Evolutionary conservation across 2,113 vertebrate species (phyloP), one percentile per base, ranked within the genome.

Genomic region (Melanerpes aurifrons): DNA sequence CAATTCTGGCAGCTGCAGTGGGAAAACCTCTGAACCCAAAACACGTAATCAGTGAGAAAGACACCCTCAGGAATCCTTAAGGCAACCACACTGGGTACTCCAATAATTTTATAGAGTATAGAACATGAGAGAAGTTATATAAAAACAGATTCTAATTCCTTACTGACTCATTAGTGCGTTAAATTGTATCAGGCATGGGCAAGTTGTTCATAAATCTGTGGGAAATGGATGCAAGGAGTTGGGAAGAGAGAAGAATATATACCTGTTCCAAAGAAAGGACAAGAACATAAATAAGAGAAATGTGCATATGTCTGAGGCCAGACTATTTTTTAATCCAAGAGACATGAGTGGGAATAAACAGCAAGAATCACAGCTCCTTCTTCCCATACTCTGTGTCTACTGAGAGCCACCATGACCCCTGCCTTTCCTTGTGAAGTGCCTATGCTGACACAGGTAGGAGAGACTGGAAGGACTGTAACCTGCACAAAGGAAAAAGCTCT

Each of bases 21-120:
- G 67, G 86, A 95, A 94, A 92, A 61, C 22, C 45, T 31, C 24
- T 17, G 17, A 95, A 87, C 28, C 18, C 31, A 90, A 86, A 90
- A 45, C 1, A 1, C 14, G 35, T 47, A 80, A 70, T 68, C 67
- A 71, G 57, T 35, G 53, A 82, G 78, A 87, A 94, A 94, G 47
- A 68, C 43, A 87, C 11, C 26, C 35, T 82, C 37, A 73, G 50
- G 74, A 92, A 87, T 84, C n/a, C 70, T 92, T 59, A 63, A n/a
- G 25, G 80, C 45, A 96, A 78, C 56, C n/a, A 40, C 1, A 1
- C 35, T 47, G 24, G 10, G 10, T 78, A 47, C 13, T 86, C 28
- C 28, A 82, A 74, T 37, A 31, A 58, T 79, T 87, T 59, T 29
- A 58, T 9, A 17, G 19, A 87, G 24, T 45, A 87, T 6, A 87